A percentile compares a stretch with the other conserved stretches of the same genome.
These are phyloP conservation scores for Apamea sordens DNA, from an alignment of 2,888 invertebrate species.

Conservation along the genomic window DNA sequence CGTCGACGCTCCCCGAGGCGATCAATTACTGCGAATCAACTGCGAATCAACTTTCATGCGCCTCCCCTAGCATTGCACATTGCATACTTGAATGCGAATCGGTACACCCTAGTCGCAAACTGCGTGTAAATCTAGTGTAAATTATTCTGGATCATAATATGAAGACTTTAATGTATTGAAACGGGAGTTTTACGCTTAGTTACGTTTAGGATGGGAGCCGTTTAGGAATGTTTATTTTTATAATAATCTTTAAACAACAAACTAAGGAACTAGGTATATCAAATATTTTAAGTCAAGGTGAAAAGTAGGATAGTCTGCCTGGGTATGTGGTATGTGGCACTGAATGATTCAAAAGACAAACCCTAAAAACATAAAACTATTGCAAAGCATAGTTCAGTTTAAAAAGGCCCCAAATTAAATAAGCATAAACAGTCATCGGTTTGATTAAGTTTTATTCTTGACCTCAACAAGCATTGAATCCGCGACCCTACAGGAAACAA, in stretches of 20 bases:
- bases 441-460: constrained; percentile 9
- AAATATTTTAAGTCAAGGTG: neutral
- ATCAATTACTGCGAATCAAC: constrained; percentile 84
- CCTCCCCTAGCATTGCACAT: constrained; percentile 75
- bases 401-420: neutral
- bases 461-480: constrained; percentile 19
- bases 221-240: neutral
- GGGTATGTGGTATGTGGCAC: too few species aligned
- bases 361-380: neutral
- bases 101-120: constrained; percentile 46
- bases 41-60: constrained; percentile 80
- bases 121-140: constrained; percentile 64
- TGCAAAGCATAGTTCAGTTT: neutral
- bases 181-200: constrained; percentile 8
- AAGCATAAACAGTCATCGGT: neutral
- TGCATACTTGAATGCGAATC: constrained; percentile 70
- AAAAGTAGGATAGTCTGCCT: neutral
- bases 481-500: constrained; percentile 38
- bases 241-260: neutral
- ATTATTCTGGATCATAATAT: constrained; percentile 61
- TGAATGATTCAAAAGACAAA: neutral
- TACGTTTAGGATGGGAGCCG: neutral
- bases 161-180: constrained; percentile 36
- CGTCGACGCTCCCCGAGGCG: constrained; percentile 73
- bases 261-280: neutral